Conservation (phyloP, 2,113 vertebrate species). For the Sinocyclocheilus maitianheensis region DNA sequence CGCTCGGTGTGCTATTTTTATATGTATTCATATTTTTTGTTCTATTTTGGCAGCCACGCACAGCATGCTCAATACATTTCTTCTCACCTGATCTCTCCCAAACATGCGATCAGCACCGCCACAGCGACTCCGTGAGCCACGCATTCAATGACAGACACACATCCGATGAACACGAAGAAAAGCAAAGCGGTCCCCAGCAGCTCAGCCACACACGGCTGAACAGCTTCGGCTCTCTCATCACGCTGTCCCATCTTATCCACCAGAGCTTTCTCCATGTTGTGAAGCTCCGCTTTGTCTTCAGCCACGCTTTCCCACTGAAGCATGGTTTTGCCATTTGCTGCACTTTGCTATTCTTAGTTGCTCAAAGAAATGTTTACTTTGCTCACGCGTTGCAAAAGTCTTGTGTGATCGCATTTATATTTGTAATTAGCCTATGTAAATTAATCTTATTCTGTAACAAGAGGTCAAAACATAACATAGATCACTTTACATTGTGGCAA, state of each 20-base stretch:
- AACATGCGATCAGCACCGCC: slow-evolving; percentile 65
- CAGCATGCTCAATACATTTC: background rate
- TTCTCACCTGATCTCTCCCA: slow-evolving; percentile 72
- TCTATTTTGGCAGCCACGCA: too few relatives aligned
- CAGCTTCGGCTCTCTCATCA: slow-evolving; percentile 40
- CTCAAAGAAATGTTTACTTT: too few relatives aligned
- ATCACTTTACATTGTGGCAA: background rate
- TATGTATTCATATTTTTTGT: too few relatives aligned
- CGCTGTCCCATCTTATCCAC: slow-evolving; percentile 54
- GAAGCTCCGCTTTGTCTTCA: slow-evolving; percentile 64
- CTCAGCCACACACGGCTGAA: slow-evolving; percentile 74
- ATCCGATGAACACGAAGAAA: slow-evolving; percentile 75
- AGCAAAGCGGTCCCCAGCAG: slow-evolving; percentile 65
- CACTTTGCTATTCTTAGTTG: too few relatives aligned
- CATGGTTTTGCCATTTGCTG: too few relatives aligned
- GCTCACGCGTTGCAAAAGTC: too few relatives aligned
- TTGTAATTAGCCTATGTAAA: background rate
- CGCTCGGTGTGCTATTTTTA: too few relatives aligned
- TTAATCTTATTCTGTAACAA: background rate
- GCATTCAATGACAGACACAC: slow-evolving; percentile 74
- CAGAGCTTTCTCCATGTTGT: slow-evolving; percentile 52
- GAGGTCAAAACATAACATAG: background rate
- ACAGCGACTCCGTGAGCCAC: slow-evolving; percentile 72
- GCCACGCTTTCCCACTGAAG: slow-evolving; percentile 47
- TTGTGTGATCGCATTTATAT: background rate